A percentile compares a stretch with the other conserved stretches of the same genome.
phyloP scores from a whole-genome alignment of 2,888 invertebrate genomes.

The Zhengitettix transpicula region DNA sequence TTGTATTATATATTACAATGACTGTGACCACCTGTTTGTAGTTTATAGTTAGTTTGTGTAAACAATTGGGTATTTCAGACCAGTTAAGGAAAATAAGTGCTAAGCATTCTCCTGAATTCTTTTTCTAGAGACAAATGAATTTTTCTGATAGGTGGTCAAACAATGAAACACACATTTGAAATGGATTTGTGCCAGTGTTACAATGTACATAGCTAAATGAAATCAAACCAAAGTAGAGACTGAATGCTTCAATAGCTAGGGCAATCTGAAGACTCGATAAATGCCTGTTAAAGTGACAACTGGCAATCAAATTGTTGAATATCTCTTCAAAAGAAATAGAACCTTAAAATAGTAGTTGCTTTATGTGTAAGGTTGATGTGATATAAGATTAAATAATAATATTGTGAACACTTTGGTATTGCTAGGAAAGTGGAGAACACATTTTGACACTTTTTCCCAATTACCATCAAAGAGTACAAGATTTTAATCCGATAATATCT shows the following conservation, averaged over 20 bases:
- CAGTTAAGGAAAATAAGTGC: slow-evolving; percentile 5
- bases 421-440: neutral
- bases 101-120: slow-evolving; percentile 5
- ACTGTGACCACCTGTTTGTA: slow-evolving; percentile 4
- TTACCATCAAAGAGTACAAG: neutral
- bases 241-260: slow-evolving; percentile 10
- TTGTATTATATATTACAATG: slow-evolving; percentile 5
- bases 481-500: neutral
- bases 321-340: slow-evolving; percentile 14
- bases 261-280: slow-evolving; percentile 6
- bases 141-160: slow-evolving; percentile 1
- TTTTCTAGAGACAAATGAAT: neutral
- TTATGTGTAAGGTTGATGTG: slow-evolving; percentile 34
- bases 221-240: slow-evolving; percentile 10
- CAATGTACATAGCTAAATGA: slow-evolving; percentile 5
- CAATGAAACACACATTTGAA: neutral
- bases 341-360: slow-evolving; percentile 21
- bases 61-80: slow-evolving; percentile 4
- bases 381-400: slow-evolving; percentile 22
- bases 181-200: neutral
- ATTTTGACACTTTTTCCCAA: neutral
- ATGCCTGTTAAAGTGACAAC: neutral
- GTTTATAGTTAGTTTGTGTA: slow-evolving; percentile 8
- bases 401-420: slow-evolving; percentile 1
- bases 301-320: slow-evolving; percentile 9